Percentiles rank a stretch among this genome's conserved stretches.
These are phyloP conservation scores for Actenoides hombroni DNA, from an alignment of 2,113 vertebrate genomes.

Conservation along the genomic window DNA sequence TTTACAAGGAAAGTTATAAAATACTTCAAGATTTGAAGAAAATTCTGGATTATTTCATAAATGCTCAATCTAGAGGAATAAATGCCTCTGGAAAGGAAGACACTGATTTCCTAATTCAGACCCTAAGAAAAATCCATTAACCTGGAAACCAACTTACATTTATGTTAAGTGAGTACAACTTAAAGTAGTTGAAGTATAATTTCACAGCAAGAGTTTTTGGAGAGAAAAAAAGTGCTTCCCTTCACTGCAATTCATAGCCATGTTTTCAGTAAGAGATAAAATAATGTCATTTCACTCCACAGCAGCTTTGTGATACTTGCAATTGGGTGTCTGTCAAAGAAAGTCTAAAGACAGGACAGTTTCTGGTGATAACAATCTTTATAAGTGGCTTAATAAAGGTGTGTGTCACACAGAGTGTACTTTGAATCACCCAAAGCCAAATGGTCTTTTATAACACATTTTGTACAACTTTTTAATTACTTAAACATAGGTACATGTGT, in stretches of 20 bases:
- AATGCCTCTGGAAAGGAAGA: background rate
- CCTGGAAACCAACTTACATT: background rate
- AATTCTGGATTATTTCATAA: background rate
- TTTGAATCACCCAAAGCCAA: background rate
- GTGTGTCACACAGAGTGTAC: background rate
- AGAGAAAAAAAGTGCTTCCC: background rate
- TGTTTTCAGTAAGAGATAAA: slow-evolving; percentile 25
- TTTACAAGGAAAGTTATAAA: background rate
- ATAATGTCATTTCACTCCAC: background rate
- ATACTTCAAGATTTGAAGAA: background rate
- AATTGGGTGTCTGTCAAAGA: slow-evolving; percentile 33
- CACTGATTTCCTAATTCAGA: background rate
- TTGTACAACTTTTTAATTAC: background rate
- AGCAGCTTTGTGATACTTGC: slow-evolving; percentile 15
- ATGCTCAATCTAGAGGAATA: background rate
- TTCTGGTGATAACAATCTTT: background rate
- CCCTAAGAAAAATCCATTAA: background rate
- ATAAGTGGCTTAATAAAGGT: slow-evolving; percentile 2
- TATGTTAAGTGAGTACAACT: background rate
- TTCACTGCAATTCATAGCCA: background rate
- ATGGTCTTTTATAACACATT: background rate
- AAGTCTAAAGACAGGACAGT: background rate
- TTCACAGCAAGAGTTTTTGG: background rate
- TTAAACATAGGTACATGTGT: background rate
- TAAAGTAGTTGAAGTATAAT: background rate